Evolutionary conservation across 2,888 invertebrate species (phyloP).

Genomic region (Platycnemis pennipes): DNA sequence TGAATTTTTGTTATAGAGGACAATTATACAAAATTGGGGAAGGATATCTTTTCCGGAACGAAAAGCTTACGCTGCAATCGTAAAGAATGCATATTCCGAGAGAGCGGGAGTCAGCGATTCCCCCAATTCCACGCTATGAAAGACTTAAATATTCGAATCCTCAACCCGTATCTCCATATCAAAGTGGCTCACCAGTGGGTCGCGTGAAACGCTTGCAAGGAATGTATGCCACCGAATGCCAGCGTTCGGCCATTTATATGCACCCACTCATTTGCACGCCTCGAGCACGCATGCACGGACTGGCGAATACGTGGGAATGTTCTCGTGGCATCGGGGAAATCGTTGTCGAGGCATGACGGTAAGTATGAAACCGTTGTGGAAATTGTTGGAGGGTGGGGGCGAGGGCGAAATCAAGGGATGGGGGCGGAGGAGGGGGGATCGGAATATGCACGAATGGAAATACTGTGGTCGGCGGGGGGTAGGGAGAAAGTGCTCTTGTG

Average conservation of each 20-base stretch:
- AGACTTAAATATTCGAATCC: neutral
- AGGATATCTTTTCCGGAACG: neutral
- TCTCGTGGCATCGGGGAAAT: neutral
- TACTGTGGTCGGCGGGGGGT: neutral
- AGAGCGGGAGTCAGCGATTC: neutral
- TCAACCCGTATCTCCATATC: neutral
- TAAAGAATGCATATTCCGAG: neutral
- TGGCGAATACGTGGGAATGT: neutral
- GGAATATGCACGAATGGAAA: conserved; percentile 2
- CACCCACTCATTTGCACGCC: neutral
- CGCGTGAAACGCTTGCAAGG: neutral
- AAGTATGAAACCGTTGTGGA: conserved; percentile 41
- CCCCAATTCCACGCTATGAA: neutral
- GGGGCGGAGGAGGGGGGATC: neutral
- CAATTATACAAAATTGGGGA: neutral
- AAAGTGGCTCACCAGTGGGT: neutral
- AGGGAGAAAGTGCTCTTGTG: neutral
- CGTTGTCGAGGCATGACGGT: conserved; percentile 20
- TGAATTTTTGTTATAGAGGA: neutral
- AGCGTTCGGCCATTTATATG: neutral
- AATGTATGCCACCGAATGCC: conserved; percentile 13
- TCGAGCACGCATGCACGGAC: neutral
- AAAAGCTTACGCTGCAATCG: neutral
- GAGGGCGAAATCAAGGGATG: neutral
- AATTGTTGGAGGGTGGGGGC: neutral